A percentile compares a stretch with the other conserved stretches of the same genome.
Evolutionary conservation across 2,113 vertebrate species (phyloP).

Genomic region (Catharus bicknelli): DNA sequence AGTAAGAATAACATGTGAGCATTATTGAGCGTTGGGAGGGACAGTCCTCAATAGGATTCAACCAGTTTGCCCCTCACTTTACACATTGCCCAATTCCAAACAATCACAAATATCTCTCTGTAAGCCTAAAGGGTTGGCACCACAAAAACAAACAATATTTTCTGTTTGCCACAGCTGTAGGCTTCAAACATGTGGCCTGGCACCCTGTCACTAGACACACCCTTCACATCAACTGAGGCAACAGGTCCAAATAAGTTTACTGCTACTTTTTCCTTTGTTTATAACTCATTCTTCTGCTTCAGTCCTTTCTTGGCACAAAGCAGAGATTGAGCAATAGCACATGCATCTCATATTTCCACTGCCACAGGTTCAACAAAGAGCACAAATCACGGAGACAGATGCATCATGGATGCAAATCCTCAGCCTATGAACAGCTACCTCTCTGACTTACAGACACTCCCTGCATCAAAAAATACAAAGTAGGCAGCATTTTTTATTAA

Average conservation of each 20-base stretch:
- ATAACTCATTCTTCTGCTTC: background rate
- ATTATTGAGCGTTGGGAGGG: rapidly evolving
- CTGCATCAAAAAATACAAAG: background rate
- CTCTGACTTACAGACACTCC: rapidly evolving
- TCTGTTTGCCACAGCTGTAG: background rate
- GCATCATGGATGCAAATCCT: background rate
- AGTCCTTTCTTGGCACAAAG: background rate
- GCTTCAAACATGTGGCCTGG: background rate
- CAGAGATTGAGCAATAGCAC: background rate
- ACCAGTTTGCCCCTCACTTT: background rate
- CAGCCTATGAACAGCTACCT: background rate
- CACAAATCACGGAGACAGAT: background rate
- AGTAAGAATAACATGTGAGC: background rate
- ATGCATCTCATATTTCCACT: background rate
- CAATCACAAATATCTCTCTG: background rate
- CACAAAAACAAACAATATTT: background rate
- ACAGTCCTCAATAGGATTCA: background rate
- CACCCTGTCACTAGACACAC: background rate
- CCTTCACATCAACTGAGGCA: background rate
- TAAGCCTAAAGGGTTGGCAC: background rate
- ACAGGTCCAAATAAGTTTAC: background rate
- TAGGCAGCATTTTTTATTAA: background rate
- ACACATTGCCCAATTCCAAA: background rate
- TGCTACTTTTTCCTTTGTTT: background rate
- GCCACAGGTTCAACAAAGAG: background rate